Evolutionary conservation across 2,888 invertebrate genomes (phyloP).

Genomic region (Xestia rhomboidea): DNA sequence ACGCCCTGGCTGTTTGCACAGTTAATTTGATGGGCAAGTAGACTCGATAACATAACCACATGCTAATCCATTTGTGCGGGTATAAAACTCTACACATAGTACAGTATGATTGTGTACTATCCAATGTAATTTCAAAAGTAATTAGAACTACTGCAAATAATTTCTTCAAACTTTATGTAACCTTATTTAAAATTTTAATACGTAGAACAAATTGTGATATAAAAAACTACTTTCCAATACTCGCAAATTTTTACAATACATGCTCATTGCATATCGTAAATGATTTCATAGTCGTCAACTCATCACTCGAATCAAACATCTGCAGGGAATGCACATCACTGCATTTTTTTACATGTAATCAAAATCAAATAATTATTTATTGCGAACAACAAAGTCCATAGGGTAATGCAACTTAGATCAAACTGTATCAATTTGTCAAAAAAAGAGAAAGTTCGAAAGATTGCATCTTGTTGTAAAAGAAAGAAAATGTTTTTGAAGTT

Average conservation of each 20-base stretch:
- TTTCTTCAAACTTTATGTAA: conserved; percentile 1
- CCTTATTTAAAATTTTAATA: background rate
- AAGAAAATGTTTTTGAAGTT: conserved; percentile 1
- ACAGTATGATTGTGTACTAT: background rate
- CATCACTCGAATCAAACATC: background rate
- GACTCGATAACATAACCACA: conserved; percentile 68
- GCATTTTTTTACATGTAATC: conserved; percentile 1
- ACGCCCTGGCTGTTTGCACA: conserved; percentile 72
- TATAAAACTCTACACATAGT: conserved; percentile 5
- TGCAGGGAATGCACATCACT: conserved; percentile 2
- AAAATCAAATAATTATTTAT: too few relatives aligned
- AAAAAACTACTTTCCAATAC: background rate
- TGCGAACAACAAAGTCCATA: too few relatives aligned
- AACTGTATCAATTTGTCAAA: conserved; percentile 9
- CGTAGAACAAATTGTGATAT: background rate
- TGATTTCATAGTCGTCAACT: background rate
- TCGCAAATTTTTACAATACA: background rate
- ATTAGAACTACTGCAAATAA: background rate
- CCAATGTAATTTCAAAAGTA: conserved; percentile 1
- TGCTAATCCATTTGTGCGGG: conserved; percentile 62
- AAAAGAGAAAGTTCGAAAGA: conserved; percentile 20
- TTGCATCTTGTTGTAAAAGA: background rate
- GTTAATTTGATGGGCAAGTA: conserved; percentile 76
- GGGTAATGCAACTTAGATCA: background rate
- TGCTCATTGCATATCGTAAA: background rate